Evolutionary conservation across 2,113 vertebrate species (phyloP).

Genomic region (Amazona vittata): DNA sequence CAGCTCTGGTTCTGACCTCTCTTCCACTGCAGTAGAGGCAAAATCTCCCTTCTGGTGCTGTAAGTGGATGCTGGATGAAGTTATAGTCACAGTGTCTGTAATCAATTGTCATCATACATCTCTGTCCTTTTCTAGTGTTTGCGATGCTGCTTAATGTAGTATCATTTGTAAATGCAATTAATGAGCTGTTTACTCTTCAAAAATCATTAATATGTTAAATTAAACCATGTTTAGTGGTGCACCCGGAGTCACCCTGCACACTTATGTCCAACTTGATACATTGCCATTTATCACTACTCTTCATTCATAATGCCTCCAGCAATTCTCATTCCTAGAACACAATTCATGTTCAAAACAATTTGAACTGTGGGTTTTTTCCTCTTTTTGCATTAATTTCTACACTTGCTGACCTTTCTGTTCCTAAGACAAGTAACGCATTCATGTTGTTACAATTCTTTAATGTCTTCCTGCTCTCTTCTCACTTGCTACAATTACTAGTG

Average conservation of each 20-base stretch:
- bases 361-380: background rate
- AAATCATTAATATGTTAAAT: slow-evolving; percentile 57
- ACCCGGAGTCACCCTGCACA: background rate
- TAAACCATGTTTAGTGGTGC: background rate
- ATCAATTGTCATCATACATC: slow-evolving; percentile 14
- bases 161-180: slow-evolving; percentile 50
- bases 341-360: background rate
- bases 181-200: slow-evolving; percentile 52
- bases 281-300: background rate
- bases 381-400: background rate
- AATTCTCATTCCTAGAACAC: background rate
- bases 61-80: background rate
- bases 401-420: background rate
- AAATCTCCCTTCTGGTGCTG: background rate
- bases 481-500: background rate
- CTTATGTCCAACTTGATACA: background rate
- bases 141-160: background rate
- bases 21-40: background rate
- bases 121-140: slow-evolving; percentile 1
- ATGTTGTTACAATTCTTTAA: background rate
- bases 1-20: background rate
- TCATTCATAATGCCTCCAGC: background rate
- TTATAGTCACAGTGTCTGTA: background rate
- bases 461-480: background rate
- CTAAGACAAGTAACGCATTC: background rate